A percentile compares a stretch with the other conserved stretches of the same genome.
phyloP scores from a whole-genome alignment of 1,140 invertebrate species.

The Hyposmocoma kahamanoa region DNA sequence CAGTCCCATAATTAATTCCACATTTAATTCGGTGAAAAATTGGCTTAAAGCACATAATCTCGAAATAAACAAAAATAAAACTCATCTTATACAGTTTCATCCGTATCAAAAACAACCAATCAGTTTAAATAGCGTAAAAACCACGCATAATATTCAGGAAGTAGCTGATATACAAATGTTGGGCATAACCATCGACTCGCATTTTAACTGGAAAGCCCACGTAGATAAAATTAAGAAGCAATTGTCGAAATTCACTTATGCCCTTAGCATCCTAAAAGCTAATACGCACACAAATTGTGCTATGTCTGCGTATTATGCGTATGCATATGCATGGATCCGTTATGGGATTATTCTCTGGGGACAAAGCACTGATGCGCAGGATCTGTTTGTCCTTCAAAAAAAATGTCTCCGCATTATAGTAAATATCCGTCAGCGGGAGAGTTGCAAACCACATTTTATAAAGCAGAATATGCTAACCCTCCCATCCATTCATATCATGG shows the following conservation, averaged over 20 bases:
- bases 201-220: background rate
- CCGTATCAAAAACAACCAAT: background rate
- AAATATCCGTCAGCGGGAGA: background rate
- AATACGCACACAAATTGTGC: background rate
- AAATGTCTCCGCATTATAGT: background rate
- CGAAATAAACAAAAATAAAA: background rate
- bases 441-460: background rate
- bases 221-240: background rate
- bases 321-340: background rate
- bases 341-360: background rate
- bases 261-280: background rate
- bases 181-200: background rate
- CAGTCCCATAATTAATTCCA: background rate
- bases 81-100: background rate
- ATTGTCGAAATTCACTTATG: background rate
- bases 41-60: background rate
- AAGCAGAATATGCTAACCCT: background rate
- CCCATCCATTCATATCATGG: background rate
- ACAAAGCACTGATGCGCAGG: background rate
- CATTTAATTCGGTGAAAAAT: background rate
- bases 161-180: background rate
- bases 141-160: background rate
- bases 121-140: background rate
- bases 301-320: background rate
- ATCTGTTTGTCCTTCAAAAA: conserved; percentile 1